Evolutionary conservation across 2,888 invertebrate species (phyloP).

Genomic region (Entomobrya multifasciata): DNA sequence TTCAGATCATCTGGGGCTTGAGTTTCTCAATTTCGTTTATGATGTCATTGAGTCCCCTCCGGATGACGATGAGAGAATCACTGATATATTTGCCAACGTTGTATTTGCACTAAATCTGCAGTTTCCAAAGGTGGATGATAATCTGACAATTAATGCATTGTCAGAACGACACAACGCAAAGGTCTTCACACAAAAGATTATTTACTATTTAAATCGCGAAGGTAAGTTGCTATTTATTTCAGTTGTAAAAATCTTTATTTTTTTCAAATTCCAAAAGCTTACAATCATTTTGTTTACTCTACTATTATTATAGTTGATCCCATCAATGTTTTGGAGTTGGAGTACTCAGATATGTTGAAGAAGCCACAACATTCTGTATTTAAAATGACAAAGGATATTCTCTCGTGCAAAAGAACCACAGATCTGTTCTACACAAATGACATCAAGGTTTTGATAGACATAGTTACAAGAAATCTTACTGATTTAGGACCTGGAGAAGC

Average conservation of each 20-base stretch:
- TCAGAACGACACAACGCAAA: slow-evolving; percentile 88
- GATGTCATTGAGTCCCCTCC: slow-evolving; percentile 91
- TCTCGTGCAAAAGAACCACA: slow-evolving; percentile 89
- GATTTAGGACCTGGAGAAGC: slow-evolving; percentile 93
- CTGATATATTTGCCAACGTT: slow-evolving; percentile 91
- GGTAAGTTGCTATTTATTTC: slow-evolving; percentile 85
- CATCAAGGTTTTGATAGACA: slow-evolving; percentile 95
- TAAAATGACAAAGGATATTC: slow-evolving; percentile 93
- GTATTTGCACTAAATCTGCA: slow-evolving; percentile 95
- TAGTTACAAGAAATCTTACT: slow-evolving; percentile 93
- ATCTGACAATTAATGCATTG: slow-evolving; percentile 87
- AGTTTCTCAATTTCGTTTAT: slow-evolving; percentile 90
- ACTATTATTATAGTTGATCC: slow-evolving; percentile 95
- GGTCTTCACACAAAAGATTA: slow-evolving; percentile 93
- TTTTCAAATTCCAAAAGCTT: not conserved
- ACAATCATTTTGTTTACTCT: slow-evolving; percentile 78
- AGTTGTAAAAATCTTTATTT: slow-evolving; percentile 35
- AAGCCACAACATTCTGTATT: slow-evolving; percentile 91
- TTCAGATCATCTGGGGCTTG: slow-evolving; percentile 90
- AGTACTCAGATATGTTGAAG: slow-evolving; percentile 85
- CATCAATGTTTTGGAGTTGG: slow-evolving; percentile 83
- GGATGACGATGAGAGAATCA: slow-evolving; percentile 91
- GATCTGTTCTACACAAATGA: slow-evolving; percentile 97
- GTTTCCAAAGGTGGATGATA: slow-evolving; percentile 85
- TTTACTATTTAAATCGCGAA: slow-evolving; percentile 93